Evolutionary conservation across 2,113 vertebrate species (phyloP).

Genomic region (Apodemus speciosus): DNA sequence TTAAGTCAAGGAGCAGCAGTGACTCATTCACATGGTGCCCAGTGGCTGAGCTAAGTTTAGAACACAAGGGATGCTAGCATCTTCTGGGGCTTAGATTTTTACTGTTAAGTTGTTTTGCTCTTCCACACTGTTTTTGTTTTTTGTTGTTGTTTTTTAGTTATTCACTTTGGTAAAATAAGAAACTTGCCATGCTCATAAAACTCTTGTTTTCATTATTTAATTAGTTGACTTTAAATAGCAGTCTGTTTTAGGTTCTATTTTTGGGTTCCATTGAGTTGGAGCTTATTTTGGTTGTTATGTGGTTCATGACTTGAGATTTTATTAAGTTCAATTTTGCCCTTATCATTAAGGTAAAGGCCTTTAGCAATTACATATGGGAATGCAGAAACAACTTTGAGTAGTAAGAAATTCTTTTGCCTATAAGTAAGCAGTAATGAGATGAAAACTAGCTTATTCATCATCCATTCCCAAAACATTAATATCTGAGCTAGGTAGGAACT

Average conservation of each 20-base stretch:
- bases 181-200: slow-evolving; percentile 54
- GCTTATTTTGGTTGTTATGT: slow-evolving; percentile 46
- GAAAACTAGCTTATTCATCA: slow-evolving; percentile 24
- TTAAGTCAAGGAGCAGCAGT: slow-evolving; percentile 87
- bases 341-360: slow-evolving; percentile 30
- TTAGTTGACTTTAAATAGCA: slow-evolving; percentile 64
- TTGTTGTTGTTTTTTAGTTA: background rate
- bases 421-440: slow-evolving; percentile 15
- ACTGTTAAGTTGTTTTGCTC: slow-evolving; percentile 76
- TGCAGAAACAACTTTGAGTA: slow-evolving; percentile 26
- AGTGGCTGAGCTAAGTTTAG: slow-evolving; percentile 88
- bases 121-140: slow-evolving; percentile 60
- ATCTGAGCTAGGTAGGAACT: background rate
- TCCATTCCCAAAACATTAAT: slow-evolving; percentile 51
- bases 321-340: slow-evolving; percentile 52
- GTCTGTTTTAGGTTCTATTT: slow-evolving; percentile 58
- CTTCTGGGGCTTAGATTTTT: slow-evolving; percentile 79
- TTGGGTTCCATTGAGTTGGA: slow-evolving; percentile 50
- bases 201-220: slow-evolving; percentile 69
- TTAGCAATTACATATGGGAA: slow-evolving; percentile 54
- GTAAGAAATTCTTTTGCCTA: slow-evolving; percentile 50
- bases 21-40: slow-evolving; percentile 87
- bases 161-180: slow-evolving; percentile 73
- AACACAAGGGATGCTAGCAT: slow-evolving; percentile 80
- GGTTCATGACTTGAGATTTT: slow-evolving; percentile 41